Base-by-base conservation (phyloP, 1,140 invertebrate genomes). In the Ylistrum balloti region DNA sequence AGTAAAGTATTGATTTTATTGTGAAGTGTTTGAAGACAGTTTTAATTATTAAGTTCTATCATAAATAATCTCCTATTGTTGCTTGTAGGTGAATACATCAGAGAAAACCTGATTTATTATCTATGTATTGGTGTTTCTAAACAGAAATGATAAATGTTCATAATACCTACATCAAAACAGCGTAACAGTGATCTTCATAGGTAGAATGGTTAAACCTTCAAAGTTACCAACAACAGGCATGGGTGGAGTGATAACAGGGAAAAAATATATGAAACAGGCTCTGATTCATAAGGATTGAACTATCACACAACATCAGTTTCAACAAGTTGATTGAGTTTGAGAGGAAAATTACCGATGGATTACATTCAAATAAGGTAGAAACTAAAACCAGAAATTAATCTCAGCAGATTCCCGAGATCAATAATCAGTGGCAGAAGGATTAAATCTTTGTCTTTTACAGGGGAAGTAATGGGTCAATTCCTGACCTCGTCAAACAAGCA, bases 391-490 rank as follows among this genome's bases (percentile, higher is more conserved):
- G 1, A 28, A 28, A n/a, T 56, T 3, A 2, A 11, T 15, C 20
- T 56, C 45, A 56, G 33, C 10, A 88, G 15, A 41, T 22, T 38
- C 1, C 15, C 1, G 7, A 38, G 28, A 33, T 33, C n/a, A 88
- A n/a, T 34, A 34, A 35, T 33, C n/a, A 28, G 35, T 17, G 28
- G 45, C 2, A 48, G 10, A 45, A 45, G 15, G 3, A 33, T 87
- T 20, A 22, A 33, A 32, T 33, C 74, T 89, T 13, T 38, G 13
- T 38, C 34, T 90, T 0, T 87, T 33, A 33, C 88, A 95, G 94
- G 94, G 94, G 94, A 33, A 94, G 94, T 91, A 94, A 94, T 91
- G 88, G 90, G 15, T 95, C 93, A 11, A 94, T 95, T 33, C 93
- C 94, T 87, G 94, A 95, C 15, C 48, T 94, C 10, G 33, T 94